Base-by-base conservation (phyloP, 2,797 vertebrate species). In the Myoxocephalus aenaeus region DNA sequence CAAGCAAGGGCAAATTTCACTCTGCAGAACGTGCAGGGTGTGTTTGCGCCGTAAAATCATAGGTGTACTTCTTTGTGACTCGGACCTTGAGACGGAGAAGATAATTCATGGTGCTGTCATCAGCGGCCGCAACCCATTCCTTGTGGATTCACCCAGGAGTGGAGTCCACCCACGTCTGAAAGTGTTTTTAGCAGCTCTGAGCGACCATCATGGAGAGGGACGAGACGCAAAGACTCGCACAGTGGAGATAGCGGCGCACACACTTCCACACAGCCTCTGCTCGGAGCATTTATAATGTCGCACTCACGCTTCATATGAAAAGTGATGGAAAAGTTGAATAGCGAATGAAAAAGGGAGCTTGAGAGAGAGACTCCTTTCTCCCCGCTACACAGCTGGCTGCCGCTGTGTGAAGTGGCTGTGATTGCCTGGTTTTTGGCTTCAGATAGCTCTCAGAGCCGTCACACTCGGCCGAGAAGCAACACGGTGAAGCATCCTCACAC, bases 1-100 rank as follows among this genome's bases (percentile, higher is more conserved):
- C 12, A 36, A 58, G 36, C 15, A 20, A 58, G 5, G 18, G 29
- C 4, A 20, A 12, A 58, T 58, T 58, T 15, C 18, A 32, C 56
- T 32, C 57, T 0, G 57, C 57, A 34, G 20, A 36, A 58, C 57
- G 5, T 0, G 0, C 12, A n/a, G 57, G 1, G 20, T 20, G 32
- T 59, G 34, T 59, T 38, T 59, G 18, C 12, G 18, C 58, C 22
- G 57, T 38, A 61, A 38, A 14, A 14, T 61, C 34, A 38, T 4
- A 22, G 38, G 20, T 36, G n/a, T 3, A 62, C 22, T 36, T 14
- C 22, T 61, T 22, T 22, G 20, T 40, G 34, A 62, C 9, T 40
- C 7, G 2, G 13, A 62, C 59, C n/a, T 22, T 22, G 5, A 62
- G n/a, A 40, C 13, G 7, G 36, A 0, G 0, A 38, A 22, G 5